Evolutionary conservation across 1,140 invertebrate species (phyloP).

Genomic region (Chionoecetes opilio): DNA sequence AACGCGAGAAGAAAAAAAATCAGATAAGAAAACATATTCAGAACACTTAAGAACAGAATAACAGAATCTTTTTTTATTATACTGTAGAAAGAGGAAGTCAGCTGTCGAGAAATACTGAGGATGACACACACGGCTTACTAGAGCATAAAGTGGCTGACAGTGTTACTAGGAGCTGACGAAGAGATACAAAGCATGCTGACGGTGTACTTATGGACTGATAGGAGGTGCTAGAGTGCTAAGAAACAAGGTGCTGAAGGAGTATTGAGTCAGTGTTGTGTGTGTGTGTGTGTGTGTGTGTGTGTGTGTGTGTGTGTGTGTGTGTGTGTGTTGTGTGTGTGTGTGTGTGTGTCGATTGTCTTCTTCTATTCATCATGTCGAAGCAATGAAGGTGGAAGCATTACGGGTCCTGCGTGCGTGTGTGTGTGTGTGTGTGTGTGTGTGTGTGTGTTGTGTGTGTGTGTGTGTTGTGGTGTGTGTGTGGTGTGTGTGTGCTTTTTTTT

Average conservation of each 20-base stretch:
- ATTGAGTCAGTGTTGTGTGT: too few species aligned
- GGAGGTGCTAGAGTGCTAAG: not conserved
- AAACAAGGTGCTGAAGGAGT: not conserved
- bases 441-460: constrained; percentile 9
- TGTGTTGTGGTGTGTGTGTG: too few species aligned
- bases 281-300: too few species aligned
- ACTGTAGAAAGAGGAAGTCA: too few species aligned
- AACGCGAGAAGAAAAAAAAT: too few species aligned
- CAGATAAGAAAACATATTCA: too few species aligned
- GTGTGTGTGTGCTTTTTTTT: not conserved
- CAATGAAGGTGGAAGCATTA: not conserved
- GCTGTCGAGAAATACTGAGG: too few species aligned
- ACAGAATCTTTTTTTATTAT: too few species aligned
- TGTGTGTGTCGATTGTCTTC: not conserved
- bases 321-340: not conserved
- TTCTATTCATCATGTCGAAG: not conserved
- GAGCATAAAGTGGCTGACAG: not conserved
- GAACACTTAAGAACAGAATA: too few species aligned
- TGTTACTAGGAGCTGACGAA: not conserved
- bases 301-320: not conserved
- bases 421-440: constrained; percentile 44
- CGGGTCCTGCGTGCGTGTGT: not conserved
- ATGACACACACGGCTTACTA: not conserved
- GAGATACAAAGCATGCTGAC: not conserved
- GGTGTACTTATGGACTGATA: too few species aligned